Percentiles rank a stretch among this genome's conserved stretches.
phyloP scores from a whole-genome alignment of 2,888 invertebrate species.

The Macroteleia sp. region DNA sequence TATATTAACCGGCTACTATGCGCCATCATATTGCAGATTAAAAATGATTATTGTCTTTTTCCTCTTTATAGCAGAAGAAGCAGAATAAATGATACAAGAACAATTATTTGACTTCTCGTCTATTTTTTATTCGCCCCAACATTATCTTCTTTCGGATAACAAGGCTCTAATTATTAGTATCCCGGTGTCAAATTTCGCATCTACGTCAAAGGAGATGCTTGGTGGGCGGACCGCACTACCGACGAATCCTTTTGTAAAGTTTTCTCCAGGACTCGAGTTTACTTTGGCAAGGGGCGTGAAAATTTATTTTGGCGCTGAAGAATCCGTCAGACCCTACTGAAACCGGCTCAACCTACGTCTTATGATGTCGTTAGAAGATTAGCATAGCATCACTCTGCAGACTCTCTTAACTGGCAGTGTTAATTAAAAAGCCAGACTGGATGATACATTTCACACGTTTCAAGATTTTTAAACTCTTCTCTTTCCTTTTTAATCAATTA shows the following conservation, averaged over 20 bases:
- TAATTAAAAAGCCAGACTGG: constrained; percentile 51
- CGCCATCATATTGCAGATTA: not conserved
- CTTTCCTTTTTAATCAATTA: constrained; percentile 46
- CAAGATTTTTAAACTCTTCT: not conserved
- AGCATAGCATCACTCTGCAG: constrained; percentile 40
- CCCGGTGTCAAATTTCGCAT: constrained; percentile 72
- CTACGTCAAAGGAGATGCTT: constrained; percentile 54
- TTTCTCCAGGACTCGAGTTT: constrained; percentile 66
- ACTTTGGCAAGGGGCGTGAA: constrained; percentile 73
- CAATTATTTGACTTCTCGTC: constrained; percentile 18
- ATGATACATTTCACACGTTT: constrained; percentile 26
- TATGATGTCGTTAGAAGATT: constrained; percentile 55
- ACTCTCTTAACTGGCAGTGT: constrained; percentile 33
- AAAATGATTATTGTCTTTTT: too few species aligned
- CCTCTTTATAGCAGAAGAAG: not conserved
- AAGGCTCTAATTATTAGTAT: constrained; percentile 72
- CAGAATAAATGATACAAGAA: not conserved
- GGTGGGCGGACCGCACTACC: constrained; percentile 43
- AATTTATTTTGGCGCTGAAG: constrained; percentile 67
- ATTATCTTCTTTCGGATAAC: constrained; percentile 56
- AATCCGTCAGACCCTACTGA: constrained; percentile 51
- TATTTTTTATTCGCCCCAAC: constrained; percentile 18
- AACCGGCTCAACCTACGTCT: constrained; percentile 52
- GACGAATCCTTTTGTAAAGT: constrained; percentile 58
- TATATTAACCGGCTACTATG: constrained; percentile 1